Evolutionary conservation across 2,113 vertebrate genomes (phyloP).

Genomic region (Notechis scutatus): DNA sequence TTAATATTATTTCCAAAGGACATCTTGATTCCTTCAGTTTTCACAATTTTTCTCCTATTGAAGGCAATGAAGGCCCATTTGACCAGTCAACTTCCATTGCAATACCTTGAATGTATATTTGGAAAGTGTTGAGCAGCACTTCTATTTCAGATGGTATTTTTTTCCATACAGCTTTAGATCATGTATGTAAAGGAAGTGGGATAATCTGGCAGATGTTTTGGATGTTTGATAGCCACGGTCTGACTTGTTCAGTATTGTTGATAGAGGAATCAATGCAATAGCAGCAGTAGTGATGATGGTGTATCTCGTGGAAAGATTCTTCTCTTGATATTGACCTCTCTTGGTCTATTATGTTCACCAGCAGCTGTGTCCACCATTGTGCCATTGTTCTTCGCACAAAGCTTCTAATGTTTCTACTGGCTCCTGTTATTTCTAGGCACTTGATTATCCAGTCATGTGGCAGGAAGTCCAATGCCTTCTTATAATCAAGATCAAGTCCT

Average conservation of each 20-base stretch:
- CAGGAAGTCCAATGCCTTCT: neutral
- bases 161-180: neutral
- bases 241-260: neutral
- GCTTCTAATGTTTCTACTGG: too few species aligned
- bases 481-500: neutral
- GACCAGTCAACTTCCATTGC: neutral
- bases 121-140: neutral
- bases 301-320: neutral
- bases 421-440: neutral
- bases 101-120: neutral
- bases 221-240: neutral
- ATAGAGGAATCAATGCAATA: neutral
- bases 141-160: neutral
- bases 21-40: neutral
- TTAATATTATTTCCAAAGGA: neutral
- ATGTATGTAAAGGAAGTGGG: neutral
- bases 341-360: too few species aligned
- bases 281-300: neutral
- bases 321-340: neutral
- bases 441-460: neutral
- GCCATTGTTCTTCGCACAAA: neutral
- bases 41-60: neutral
- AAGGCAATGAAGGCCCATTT: neutral
- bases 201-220: neutral
- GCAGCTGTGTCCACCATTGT: neutral